These are phyloP conservation scores for Chloromyia formosa DNA, from an alignment of 2,888 invertebrate species.

Conservation along the genomic window DNA sequence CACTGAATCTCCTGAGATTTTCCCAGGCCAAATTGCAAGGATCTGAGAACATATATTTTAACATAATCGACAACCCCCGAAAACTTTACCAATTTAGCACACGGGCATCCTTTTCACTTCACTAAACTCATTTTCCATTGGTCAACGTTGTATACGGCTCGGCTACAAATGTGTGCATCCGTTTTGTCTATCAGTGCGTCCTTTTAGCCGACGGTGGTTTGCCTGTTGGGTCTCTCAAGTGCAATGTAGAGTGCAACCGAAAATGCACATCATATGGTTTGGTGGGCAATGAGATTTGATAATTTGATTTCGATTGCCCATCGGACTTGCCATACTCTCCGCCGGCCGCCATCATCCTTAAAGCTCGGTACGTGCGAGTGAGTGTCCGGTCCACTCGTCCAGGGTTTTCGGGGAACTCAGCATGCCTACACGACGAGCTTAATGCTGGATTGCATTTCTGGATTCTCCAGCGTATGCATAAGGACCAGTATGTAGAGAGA, in stretches of 20 bases:
- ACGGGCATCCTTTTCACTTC: slow-evolving; percentile 23
- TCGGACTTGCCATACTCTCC: background rate
- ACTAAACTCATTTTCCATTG: slow-evolving; percentile 26
- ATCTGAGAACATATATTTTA: too few relatives aligned
- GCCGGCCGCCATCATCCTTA: background rate
- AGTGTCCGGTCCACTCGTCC: background rate
- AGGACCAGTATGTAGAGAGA: background rate
- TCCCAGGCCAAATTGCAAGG: too few relatives aligned
- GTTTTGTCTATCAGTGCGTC: slow-evolving; percentile 18
- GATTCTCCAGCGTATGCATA: background rate
- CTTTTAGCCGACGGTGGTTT: background rate
- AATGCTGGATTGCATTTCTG: background rate
- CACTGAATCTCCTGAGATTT: too few relatives aligned
- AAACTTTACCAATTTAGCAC: background rate
- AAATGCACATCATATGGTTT: slow-evolving; percentile 41
- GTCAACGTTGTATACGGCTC: background rate
- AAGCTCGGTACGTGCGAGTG: too few relatives aligned
- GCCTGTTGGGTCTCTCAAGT: slow-evolving; percentile 24
- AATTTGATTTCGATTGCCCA: slow-evolving; percentile 40
- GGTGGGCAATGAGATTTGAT: slow-evolving; percentile 42
- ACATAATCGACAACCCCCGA: background rate
- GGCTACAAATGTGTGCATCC: background rate
- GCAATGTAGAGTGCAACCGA: slow-evolving; percentile 36
- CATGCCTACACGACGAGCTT: background rate
- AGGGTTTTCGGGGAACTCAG: background rate